Conservation (phyloP, 1,140 invertebrate species). For the Cherax destructor region DNA sequence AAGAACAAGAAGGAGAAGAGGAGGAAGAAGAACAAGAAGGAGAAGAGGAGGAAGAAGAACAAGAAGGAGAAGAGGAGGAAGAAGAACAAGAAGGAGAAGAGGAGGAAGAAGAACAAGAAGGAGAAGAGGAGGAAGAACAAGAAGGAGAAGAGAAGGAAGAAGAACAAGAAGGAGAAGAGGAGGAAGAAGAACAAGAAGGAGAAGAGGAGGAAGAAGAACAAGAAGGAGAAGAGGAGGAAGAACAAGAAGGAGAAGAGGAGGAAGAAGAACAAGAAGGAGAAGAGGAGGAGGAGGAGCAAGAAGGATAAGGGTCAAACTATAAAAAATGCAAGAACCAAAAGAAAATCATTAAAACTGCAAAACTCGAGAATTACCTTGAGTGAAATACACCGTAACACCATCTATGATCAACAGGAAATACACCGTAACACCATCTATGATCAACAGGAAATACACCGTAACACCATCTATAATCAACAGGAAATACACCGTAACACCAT, state of each 20-base stretch:
- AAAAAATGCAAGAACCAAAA: no score
- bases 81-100: background rate
- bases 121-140: background rate
- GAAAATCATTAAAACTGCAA: no score
- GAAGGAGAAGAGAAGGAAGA: background rate
- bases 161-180: background rate
- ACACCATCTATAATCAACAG: no score
- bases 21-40: background rate
- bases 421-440: no score
- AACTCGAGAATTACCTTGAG: no score
- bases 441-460: no score
- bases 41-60: background rate
- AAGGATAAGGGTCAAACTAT: no score
- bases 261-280: no score
- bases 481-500: no score
- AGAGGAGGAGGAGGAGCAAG: no score
- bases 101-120: background rate
- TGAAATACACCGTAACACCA: no score
- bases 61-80: background rate
- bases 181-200: background rate
- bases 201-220: background rate
- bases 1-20: background rate
- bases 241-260: constrained; percentile 8
- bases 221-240: background rate
- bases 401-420: no score